Evolutionary conservation across 2,113 vertebrate species (phyloP), one percentile per base, ranked within the genome.

Genomic region (Crypturellus undulatus): DNA sequence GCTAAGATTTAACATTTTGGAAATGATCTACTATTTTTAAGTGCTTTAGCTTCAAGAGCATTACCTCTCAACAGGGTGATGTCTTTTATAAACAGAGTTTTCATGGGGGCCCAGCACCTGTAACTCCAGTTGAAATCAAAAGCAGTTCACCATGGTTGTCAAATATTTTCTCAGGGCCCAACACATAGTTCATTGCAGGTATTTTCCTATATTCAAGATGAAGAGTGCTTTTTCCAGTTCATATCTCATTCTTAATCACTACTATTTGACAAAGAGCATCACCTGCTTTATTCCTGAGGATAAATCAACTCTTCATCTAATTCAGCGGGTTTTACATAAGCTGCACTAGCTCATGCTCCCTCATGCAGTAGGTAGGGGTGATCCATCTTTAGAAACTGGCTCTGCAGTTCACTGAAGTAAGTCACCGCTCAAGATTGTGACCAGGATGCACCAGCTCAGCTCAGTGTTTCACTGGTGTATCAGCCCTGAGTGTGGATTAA

Each of bases 271-370:
- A 79, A 77, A 73, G 10, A 63, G 5, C 11, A 56, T 17, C 11
- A 34, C 2, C 0, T 38, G 42, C 8, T 64, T 79, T 51, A 2
- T 17, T 54, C 4, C 2, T 0, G 0, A 38, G n/a, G 36, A 59
- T 11, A 80, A 21, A 84, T 24, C 79, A 93, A 2, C 18, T 54
- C 15, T 30, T 58, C 18, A 49, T 3, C 5, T 38, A 68, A 45
- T 38, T 19, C 69, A 51, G 12, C 7, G 54, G 7, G 24, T 84
- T 82, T 84, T 56, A 13, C 42, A 28, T 3, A 65, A 40, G 7
- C 21, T 59, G 1, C 43, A 42, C 4, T 7, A 30, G 38, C 60
- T 67, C 38, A 9, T 71, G 10, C 5, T 75, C 4, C 8, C 19
- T 81, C 26, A 7, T 38, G 4, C 28, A 40, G 45, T 14, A 56